Percentiles rank a stretch among this genome's conserved stretches.
These are phyloP conservation scores for Halocynthia aurantium DNA, from an alignment of 23 tunicate species.

Conservation along the genomic window DNA sequence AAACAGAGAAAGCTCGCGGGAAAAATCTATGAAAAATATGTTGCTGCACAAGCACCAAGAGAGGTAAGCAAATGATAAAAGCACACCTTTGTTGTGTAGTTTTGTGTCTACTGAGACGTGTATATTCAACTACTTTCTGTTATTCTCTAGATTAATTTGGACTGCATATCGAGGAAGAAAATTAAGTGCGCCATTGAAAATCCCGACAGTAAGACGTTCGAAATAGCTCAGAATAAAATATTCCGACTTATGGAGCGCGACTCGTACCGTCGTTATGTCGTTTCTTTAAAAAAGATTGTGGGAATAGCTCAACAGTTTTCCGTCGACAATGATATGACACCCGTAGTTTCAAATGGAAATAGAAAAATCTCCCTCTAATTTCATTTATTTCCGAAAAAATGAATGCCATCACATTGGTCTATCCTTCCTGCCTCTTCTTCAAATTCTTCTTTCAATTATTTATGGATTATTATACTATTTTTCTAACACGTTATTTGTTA, in stretches of 20 bases:
- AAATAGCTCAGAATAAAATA: neutral
- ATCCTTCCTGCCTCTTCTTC: no score
- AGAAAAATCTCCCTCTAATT: neutral
- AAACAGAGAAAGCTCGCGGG: constrained; percentile 16
- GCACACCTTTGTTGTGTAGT: neutral
- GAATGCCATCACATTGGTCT: no score
- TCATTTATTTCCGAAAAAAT: no score
- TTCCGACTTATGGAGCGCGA: neutral
- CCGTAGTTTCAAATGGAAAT: neutral
- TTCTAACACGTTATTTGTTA: no score
- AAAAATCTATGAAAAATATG: constrained; percentile 27
- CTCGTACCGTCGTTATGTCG: neutral
- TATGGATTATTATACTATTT: no score
- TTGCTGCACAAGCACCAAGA: constrained; percentile 22
- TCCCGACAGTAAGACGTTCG: neutral
- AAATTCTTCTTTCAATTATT: no score
- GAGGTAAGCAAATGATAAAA: constrained; percentile 19
- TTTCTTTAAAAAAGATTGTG: neutral
- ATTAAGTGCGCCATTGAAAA: neutral
- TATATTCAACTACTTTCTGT: neutral
- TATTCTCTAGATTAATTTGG: neutral
- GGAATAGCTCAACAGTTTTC: no score
- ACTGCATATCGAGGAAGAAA: neutral
- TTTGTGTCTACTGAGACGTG: neutral
- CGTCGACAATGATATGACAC: no score